phyloP scores from a whole-genome alignment of 2,888 invertebrate species.

The Philereme transversata region DNA sequence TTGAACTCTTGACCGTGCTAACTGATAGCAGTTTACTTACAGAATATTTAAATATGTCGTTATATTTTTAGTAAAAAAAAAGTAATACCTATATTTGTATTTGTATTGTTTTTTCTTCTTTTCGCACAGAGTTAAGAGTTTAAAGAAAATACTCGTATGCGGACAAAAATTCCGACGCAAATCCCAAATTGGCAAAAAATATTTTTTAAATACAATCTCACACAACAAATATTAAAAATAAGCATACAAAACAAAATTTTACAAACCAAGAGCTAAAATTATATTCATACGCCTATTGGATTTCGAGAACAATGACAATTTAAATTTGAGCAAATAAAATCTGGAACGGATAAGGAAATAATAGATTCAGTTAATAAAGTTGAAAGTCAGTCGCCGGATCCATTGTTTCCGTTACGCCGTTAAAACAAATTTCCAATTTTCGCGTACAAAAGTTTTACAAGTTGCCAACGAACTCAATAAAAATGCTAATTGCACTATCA shows the following conservation, averaged over 20 bases:
- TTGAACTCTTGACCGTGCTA: not conserved
- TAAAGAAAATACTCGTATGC: too few relatives aligned
- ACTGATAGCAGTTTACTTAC: not conserved
- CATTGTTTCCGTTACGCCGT: constrained; percentile 34
- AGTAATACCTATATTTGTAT: too few relatives aligned
- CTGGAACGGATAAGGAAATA: constrained; percentile 12
- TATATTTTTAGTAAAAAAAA: too few relatives aligned
- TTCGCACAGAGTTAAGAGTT: too few relatives aligned
- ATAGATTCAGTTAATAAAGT: constrained; percentile 31
- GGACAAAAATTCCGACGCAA: too few relatives aligned
- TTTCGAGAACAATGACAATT: not conserved
- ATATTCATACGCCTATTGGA: not conserved
- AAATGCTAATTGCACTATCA: constrained; percentile 71
- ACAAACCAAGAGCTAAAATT: too few relatives aligned
- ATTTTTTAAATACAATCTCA: too few relatives aligned
- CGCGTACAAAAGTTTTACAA: constrained; percentile 58
- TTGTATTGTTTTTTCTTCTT: too few relatives aligned
- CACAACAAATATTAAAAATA: too few relatives aligned
- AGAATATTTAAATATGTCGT: not conserved
- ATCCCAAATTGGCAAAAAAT: too few relatives aligned
- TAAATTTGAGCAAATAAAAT: not conserved
- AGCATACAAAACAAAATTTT: too few relatives aligned
- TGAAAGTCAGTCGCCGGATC: constrained; percentile 9
- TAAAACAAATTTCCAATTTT: constrained; percentile 47
- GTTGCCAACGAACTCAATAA: constrained; percentile 63